Conservation (phyloP, 2,888 invertebrate species). For the Aporophyla nigra region DNA sequence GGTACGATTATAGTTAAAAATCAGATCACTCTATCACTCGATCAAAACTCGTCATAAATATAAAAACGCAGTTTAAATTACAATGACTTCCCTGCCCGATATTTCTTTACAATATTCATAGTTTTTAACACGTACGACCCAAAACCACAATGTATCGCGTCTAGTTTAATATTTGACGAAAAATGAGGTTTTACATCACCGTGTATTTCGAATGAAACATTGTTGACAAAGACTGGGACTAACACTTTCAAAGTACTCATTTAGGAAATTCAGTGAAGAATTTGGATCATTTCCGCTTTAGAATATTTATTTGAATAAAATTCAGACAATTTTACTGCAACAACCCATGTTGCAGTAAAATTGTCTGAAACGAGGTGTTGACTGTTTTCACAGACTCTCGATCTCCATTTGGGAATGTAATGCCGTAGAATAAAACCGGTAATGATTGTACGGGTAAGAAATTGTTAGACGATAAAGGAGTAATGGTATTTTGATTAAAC, state of each 20-base stretch:
- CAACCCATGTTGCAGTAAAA: constrained; percentile 12
- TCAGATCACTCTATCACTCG: background rate
- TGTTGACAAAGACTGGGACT: constrained; percentile 4
- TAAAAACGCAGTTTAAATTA: constrained; percentile 36
- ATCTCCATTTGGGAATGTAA: constrained; percentile 34
- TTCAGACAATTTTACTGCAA: background rate
- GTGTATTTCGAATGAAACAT: constrained; percentile 18
- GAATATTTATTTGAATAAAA: constrained; percentile 41
- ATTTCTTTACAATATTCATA: constrained; percentile 53
- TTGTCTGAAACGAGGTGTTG: constrained; percentile 31
- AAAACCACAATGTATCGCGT: constrained; percentile 36
- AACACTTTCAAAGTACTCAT: constrained; percentile 33
- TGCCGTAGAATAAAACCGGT: constrained; percentile 14
- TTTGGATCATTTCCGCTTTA: constrained; percentile 10
- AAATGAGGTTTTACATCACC: constrained; percentile 18
- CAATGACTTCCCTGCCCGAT: constrained; percentile 21
- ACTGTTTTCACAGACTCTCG: constrained; percentile 11
- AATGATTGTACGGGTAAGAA: constrained; percentile 5
- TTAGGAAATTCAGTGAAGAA: constrained; percentile 48
- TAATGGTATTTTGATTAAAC: background rate
- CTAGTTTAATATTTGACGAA: constrained; percentile 46
- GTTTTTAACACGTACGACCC: constrained; percentile 50
- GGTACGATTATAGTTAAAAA: background rate
- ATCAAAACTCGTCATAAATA: constrained; percentile 33
- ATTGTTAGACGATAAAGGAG: constrained; percentile 8